Base-by-base conservation (phyloP, 2,113 vertebrate genomes). In the Brachypteracias leptosomus region DNA sequence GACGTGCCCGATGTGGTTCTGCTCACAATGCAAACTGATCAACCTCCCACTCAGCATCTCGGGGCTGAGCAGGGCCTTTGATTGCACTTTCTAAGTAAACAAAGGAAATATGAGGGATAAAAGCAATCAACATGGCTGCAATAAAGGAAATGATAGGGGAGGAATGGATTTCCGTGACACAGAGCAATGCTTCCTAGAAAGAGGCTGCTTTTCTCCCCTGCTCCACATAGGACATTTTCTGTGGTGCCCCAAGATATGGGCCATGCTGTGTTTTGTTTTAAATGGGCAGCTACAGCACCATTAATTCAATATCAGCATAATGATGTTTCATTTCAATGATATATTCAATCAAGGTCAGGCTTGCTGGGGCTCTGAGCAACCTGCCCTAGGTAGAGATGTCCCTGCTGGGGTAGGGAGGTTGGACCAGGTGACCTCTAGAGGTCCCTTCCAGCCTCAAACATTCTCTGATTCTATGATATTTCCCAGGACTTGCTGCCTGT, bases 51-150 rank as follows among this genome's bases (percentile, higher is more conserved):
- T 51, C 52, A 68, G 35, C 36, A 18, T 44, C 74, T 59, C n/a
- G 18, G 73, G 61, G 40, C n/a, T 88, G 13, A 31, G 36, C 9
- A 2, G 17, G 61, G 44, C 28, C 52, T 66, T 38, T 42, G 89
- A 18, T 24, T 66, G 73, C 21, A 19, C 24, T 89, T 83, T 75
- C 73, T 7, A 55, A 66, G 20, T 26, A 85, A 94, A 79, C 81
- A 58, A 35, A 89, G 93, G 89, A 91, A 96, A 93, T 12, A n/a
- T 1, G 18, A 62, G 68, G 71, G 78, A 85, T 88, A 88, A 77
- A 88, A 95, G 55, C 72, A 77, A 59, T 65, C 76, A 52, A 15
- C 40, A n/a, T 20, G 55, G 16, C 42, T 35, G 51, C 68, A 92
- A 78, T 90, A 84, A 81, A 89, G 92, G 95, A 95, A 92, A 81